Evolutionary conservation across 2,113 vertebrate species (phyloP), one percentile per base, ranked within the genome.

Genomic region (Melanotaenia duboulayi): DNA sequence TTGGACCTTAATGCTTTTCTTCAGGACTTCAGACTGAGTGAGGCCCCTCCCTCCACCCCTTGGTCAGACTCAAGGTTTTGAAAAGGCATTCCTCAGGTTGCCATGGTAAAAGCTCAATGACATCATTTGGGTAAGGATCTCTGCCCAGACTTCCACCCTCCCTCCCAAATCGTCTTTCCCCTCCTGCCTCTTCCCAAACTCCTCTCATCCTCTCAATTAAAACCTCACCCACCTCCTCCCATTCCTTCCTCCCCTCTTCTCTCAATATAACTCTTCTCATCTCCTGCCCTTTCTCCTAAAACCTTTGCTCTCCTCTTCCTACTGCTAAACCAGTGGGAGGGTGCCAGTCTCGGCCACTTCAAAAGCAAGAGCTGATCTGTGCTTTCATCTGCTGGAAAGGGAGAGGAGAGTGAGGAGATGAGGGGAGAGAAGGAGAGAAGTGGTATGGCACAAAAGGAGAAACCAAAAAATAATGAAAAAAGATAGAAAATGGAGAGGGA

Each of bases 11-110:
- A 59, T 63, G 68, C 50, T 83, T 76, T 82, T 78, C 72, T 79
- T 72, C 28, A 46, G 57, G 55, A 78, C 16, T 51, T 52, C 58
- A 54, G 54, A 16, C 10, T 57, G 40, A 28, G 40, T 42, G n/a
- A 74, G 19, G 24, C 71, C 71, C 57, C 44, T 50, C 54, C 57
- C 42, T 56, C 63, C 25, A 32, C n/a, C 71, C 57, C 59, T 75
- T 6, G n/a, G 69, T 65, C 35, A 48, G 32, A 20, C 62, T 70
- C 46, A 23, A 82, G 78, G 22, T 74, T 87, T 89, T 84, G 28
- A 86, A 87, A 88, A 87, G 75, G 80, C 91, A 91, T 90, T 92
- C 88, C 82, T 85, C 87, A 88, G 83, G 91, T 92, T 91, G 89
- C 86, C 87, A 92, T 92, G 90, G 90, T 60, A 71, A 91, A 86